phyloP scores from a whole-genome alignment of 2,888 invertebrate genomes.

The Helobdella robusta region DNA sequence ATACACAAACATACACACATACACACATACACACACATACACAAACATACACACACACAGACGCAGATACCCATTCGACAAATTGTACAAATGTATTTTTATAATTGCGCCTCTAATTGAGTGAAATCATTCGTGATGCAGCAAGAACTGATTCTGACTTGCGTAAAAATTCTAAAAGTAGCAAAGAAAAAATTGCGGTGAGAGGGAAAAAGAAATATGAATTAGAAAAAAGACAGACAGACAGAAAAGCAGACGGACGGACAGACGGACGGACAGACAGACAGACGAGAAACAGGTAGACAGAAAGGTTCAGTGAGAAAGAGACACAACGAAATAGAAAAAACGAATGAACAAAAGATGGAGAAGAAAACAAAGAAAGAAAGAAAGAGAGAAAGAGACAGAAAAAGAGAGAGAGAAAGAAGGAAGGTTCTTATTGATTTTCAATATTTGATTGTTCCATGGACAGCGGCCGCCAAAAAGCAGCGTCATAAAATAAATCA shows the following conservation, averaged over 20 bases:
- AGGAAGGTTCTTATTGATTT: background rate
- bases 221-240: no score
- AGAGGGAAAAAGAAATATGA: no score
- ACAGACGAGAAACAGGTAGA: background rate
- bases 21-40: slow-evolving; percentile 6
- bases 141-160: no score
- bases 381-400: background rate
- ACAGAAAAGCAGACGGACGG: background rate
- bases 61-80: background rate
- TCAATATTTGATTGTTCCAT: background rate
- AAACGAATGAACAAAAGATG: background rate
- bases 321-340: background rate
- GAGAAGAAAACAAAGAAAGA: background rate
- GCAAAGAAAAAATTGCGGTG: no score
- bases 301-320: background rate
- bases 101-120: no score
- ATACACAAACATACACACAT: slow-evolving; percentile 6
- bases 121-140: no score
- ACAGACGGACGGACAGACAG: background rate
- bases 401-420: background rate
- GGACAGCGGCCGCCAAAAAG: background rate
- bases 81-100: no score
- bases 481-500: no score
- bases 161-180: no score
- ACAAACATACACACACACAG: slow-evolving; percentile 14